These are phyloP conservation scores for Lepilemur ruficaudatus DNA, from an alignment of 2,797 vertebrate species.

Conservation along the genomic window DNA sequence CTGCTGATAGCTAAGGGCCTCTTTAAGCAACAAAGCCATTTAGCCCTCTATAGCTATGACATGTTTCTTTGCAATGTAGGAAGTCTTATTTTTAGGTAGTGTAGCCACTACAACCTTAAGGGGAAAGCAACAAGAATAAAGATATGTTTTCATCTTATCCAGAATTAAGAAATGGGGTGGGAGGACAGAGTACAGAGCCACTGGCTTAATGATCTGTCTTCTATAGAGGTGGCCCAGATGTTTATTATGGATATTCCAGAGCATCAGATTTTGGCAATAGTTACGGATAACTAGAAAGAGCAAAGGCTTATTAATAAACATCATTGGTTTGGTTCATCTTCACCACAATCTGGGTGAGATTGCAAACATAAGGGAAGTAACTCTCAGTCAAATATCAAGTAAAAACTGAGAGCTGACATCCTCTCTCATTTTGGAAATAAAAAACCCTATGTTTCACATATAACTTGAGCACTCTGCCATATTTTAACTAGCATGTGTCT, in stretches of 20 bases:
- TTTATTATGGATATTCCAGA: not conserved
- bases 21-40: not conserved
- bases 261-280: not conserved
- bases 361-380: not conserved
- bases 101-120: not conserved
- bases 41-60: not conserved
- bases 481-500: constrained; percentile 66
- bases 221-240: not conserved
- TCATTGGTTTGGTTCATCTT: not conserved
- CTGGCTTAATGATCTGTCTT: not conserved
- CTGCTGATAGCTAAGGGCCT: not conserved
- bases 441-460: constrained; percentile 4
- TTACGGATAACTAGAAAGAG: not conserved
- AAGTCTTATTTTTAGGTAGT: not conserved
- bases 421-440: constrained; percentile 7
- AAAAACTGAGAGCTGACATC: not conserved
- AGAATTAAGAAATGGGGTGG: not conserved
- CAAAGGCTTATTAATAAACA: not conserved
- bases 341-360: not conserved
- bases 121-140: not conserved
- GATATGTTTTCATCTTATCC: not conserved
- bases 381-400: not conserved
- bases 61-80: not conserved
- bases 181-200: not conserved
- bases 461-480: constrained; percentile 54